These are phyloP conservation scores for Xestia sexstrigata DNA, from an alignment of 2,888 invertebrate species.

Conservation along the genomic window DNA sequence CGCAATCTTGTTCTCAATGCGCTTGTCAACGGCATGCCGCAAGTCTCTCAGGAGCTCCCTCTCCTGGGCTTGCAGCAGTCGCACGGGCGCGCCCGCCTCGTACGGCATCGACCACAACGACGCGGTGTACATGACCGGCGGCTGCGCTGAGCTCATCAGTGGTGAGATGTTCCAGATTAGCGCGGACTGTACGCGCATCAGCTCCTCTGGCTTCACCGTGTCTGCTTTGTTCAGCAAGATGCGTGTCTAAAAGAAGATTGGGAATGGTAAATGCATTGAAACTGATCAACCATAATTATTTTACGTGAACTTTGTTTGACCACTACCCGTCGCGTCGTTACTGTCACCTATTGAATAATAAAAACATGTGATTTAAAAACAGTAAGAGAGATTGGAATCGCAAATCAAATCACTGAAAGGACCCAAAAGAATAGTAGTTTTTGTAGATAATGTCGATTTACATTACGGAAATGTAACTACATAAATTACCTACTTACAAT, in stretches of 20 bases:
- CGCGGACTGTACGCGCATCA: slow-evolving; percentile 98
- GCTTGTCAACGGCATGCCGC: slow-evolving; percentile 95
- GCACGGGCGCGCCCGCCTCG: slow-evolving; percentile 95
- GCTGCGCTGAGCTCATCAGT: slow-evolving; percentile 98
- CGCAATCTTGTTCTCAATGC: slow-evolving; percentile 98
- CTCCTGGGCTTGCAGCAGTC: slow-evolving; percentile 97
- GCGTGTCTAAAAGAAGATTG: slow-evolving; percentile 92
- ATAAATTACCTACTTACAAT: not conserved
- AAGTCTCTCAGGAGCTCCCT: slow-evolving; percentile 96
- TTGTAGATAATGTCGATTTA: not conserved
- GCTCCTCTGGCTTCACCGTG: slow-evolving; percentile 97
- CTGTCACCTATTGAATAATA: not conserved
- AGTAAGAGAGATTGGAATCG: not conserved
- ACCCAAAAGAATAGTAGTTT: not conserved
- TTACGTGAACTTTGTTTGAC: not conserved
- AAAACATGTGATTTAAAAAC: not conserved
- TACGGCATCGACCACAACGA: slow-evolving; percentile 97
- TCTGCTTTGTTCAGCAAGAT: slow-evolving; percentile 98
- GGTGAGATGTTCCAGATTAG: slow-evolving; percentile 99
- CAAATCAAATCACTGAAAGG: not conserved
- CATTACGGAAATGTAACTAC: not conserved
- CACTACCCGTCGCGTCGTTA: not conserved
- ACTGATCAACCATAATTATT: not conserved
- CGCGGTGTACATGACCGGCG: slow-evolving; percentile 97
- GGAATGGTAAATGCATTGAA: not conserved